phyloP scores from a whole-genome alignment of 2,113 vertebrate genomes.

The Syngnathoides biaculeatus region DNA sequence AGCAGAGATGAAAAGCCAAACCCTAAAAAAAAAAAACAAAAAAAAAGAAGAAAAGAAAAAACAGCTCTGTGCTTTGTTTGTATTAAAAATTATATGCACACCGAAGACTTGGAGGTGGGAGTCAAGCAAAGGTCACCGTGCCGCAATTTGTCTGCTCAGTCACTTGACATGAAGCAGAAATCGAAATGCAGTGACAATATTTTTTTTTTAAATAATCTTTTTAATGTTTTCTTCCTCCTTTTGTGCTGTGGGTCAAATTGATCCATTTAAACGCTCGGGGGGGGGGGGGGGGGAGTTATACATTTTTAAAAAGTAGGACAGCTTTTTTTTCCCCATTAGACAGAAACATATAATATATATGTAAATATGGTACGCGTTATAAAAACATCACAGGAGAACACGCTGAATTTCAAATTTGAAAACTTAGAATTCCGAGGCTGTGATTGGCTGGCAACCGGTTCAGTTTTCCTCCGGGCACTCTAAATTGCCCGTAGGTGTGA shows the following conservation, averaged over 20 bases:
- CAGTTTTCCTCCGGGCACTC: no score
- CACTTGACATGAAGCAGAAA: slow-evolving; percentile 31
- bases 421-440: no score
- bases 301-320: neutral
- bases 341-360: no score
- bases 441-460: no score
- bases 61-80: slow-evolving; percentile 23
- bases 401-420: no score
- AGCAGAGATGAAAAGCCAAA: slow-evolving; percentile 16
- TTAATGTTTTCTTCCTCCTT: neutral
- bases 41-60: slow-evolving; percentile 34
- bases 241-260: neutral
- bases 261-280: neutral
- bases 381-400: no score
- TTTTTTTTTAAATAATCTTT: neutral
- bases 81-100: slow-evolving; percentile 20
- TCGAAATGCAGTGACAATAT: slow-evolving; percentile 6
- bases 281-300: neutral
- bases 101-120: slow-evolving; percentile 3
- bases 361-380: no score
- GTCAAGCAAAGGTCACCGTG: slow-evolving; percentile 26
- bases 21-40: slow-evolving; percentile 23
- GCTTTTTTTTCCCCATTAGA: neutral
- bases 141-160: slow-evolving; percentile 11
- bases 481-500: no score